Evolutionary conservation across 1,140 invertebrate genomes (phyloP).

Genomic region (Sitodiplosis mosellana): DNA sequence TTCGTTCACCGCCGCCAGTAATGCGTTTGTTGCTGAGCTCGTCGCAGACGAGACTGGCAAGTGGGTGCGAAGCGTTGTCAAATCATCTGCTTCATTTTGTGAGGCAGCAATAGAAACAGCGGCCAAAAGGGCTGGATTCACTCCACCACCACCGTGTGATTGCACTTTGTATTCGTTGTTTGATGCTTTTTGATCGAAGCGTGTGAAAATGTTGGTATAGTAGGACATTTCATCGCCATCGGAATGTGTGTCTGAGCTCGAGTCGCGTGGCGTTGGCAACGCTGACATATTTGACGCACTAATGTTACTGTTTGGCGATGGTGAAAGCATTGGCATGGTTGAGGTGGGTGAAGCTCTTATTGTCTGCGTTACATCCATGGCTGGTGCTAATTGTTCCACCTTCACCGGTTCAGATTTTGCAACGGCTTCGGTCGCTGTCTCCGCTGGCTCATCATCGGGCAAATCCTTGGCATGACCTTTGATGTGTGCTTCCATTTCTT

Average conservation of each 20-base stretch:
- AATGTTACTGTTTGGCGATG: slow-evolving; percentile 7
- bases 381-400: not conserved
- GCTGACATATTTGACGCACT: slow-evolving; percentile 14
- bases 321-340: slow-evolving; percentile 11
- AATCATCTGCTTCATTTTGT: slow-evolving; percentile 1
- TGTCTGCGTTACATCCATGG: not conserved
- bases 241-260: slow-evolving; percentile 3
- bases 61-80: not conserved
- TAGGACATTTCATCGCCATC: slow-evolving; percentile 3
- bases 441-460: slow-evolving; percentile 22
- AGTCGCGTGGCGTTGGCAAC: not conserved
- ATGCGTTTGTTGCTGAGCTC: too few species aligned
- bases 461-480: slow-evolving; percentile 65
- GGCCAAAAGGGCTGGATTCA: slow-evolving; percentile 30
- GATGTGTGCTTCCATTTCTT: slow-evolving; percentile 74
- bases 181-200: slow-evolving; percentile 1
- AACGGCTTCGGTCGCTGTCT: slow-evolving; percentile 17
- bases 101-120: slow-evolving; percentile 24
- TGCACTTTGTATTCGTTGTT: not conserved
- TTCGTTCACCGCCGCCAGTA: too few species aligned
- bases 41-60: too few species aligned
- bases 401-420: slow-evolving; percentile 3
- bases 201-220: slow-evolving; percentile 1
- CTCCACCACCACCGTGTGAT: slow-evolving; percentile 4
- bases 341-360: slow-evolving; percentile 2